phyloP scores from a whole-genome alignment of 2,888 invertebrate species.

The Helicoverpa assulta region DNA sequence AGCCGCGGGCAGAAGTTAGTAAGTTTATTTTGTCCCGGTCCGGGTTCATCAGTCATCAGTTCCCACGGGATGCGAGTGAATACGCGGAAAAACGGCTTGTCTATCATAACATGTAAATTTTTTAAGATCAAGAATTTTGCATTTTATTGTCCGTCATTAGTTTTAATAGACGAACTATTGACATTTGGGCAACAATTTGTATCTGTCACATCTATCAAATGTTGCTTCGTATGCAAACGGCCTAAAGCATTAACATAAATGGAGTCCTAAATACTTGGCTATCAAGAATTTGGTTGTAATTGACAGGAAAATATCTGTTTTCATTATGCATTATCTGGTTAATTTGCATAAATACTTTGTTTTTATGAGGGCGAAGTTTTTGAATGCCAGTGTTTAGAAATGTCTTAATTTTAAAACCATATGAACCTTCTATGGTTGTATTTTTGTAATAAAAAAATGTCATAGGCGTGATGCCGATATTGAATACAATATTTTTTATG shows the following conservation, averaged over 20 bases:
- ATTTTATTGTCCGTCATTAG: too few species aligned
- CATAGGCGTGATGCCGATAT: too few species aligned
- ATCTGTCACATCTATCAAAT: neutral
- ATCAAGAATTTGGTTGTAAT: conserved; percentile 13
- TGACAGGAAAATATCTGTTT: conserved; percentile 38
- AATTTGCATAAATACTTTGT: conserved; percentile 38
- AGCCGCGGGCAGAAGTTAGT: too few species aligned
- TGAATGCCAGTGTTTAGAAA: conserved; percentile 21
- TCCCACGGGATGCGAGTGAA: too few species aligned
- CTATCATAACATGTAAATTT: too few species aligned
- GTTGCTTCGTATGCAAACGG: neutral
- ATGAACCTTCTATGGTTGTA: too few species aligned
- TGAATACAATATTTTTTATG: too few species aligned
- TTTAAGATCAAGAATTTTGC: too few species aligned
- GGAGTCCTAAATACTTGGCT: conserved; percentile 45
- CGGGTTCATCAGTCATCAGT: too few species aligned
- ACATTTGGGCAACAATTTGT: conserved; percentile 6
- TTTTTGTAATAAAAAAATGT: too few species aligned
- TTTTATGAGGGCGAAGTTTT: conserved; percentile 48
- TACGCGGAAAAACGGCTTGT: too few species aligned
- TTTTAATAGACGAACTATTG: neutral
- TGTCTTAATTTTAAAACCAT: neutral
- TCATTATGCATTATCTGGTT: neutral
- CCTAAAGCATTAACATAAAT: conserved; percentile 6
- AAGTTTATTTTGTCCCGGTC: too few species aligned